Base-by-base conservation (phyloP, 2,797 vertebrate species). In the Apodemus agrarius region DNA sequence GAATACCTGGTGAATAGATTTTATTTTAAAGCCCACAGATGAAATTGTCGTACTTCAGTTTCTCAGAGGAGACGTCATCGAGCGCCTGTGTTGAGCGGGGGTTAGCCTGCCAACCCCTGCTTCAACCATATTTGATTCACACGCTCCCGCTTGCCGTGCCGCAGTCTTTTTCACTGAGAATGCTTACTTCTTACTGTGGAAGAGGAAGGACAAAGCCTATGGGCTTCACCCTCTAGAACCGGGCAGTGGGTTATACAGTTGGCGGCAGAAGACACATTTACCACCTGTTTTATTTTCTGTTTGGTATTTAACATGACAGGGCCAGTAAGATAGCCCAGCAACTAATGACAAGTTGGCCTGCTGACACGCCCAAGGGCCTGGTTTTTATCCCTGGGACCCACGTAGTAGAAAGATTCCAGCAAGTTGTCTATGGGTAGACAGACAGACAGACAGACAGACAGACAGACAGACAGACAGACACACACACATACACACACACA, bases 61-160 rank as follows among this genome's bases (percentile, higher is more conserved):
- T 97, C 67, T 95, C 49, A 57, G 40, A 86, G 72, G 95, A 85
- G 87, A 96, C 61, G 26, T 54, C 13, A 57, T 54, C 91, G 24
- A 59, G 34, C 57, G 31, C 88, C 37, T 81, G 19, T 67, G 31
- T 22, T 61, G 54, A 85, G 86, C 34, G 74, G 43, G 34, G 86
- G 34, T 86, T 16, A 63, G 14, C 67, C 34, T 79, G 16, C 61
- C 72, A 49, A 16, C 22, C 3, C 78, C 92, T 54, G 52, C 43
- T 87, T 90, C 7, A 46, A 61, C 57, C 63, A 0, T 0, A 1
- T 10, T 76, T 34, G 13, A 37, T 29, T 67, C 63, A 14, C 57
- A 22, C 57, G 22, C 75, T 95, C 83, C 43, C 40, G 46, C 14
- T 72, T 69, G 37, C 0, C 63, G n/a, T 31, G 52, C 10, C 69